phyloP scores from a whole-genome alignment of 2,888 invertebrate genomes.

The Himalopsyche japonica region DNA sequence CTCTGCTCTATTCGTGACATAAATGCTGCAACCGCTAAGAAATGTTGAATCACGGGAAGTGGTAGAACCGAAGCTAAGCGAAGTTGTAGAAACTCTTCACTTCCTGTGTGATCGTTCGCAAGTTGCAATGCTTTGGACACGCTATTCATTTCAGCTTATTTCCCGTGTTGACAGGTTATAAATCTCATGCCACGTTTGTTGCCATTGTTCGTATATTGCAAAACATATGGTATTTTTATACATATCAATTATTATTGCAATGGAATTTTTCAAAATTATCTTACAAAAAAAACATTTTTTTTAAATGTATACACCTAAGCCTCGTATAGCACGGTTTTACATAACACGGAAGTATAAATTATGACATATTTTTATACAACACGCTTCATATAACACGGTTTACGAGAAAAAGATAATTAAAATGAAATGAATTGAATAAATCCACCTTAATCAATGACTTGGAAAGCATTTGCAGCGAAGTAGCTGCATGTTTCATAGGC shows the following conservation, averaged over 20 bases:
- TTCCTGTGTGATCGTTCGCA: not conserved
- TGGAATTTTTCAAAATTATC: not conserved
- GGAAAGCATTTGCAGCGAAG: too few species aligned
- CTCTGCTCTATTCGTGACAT: not conserved
- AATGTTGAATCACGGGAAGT: not conserved
- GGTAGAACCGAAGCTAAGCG: not conserved
- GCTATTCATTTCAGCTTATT: not conserved
- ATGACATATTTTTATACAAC: too few species aligned
- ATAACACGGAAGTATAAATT: too few species aligned
- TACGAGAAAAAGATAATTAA: too few species aligned
- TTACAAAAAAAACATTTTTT: too few species aligned
- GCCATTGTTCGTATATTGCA: not conserved
- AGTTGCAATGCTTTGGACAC: not conserved
- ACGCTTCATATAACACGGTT: too few species aligned
- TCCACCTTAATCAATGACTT: too few species aligned
- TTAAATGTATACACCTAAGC: too few species aligned
- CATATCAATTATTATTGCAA: not conserved
- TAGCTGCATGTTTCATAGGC: too few species aligned
- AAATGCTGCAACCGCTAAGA: not conserved
- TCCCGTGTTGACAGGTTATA: not conserved
- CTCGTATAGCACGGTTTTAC: too few species aligned
- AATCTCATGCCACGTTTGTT: not conserved
- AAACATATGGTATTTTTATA: not conserved
- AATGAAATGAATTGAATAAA: too few species aligned
- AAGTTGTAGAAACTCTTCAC: not conserved